Conservation (phyloP, 1,140 invertebrate genomes). For the Platyura marginata region DNA sequence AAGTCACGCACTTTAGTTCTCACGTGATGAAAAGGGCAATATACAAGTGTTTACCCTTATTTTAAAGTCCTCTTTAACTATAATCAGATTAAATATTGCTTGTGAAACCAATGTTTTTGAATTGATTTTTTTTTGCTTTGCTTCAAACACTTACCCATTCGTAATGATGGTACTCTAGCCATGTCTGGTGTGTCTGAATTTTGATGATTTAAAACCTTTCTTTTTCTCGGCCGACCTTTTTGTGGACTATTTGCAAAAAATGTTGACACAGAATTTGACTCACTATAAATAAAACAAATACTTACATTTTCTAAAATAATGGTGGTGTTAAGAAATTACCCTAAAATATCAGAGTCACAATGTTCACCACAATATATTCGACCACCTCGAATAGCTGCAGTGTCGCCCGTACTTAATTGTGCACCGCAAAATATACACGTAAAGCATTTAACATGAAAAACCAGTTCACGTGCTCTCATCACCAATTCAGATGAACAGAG, state of each 20-base stretch:
- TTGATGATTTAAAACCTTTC: conserved; percentile 31
- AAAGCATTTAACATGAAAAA: conserved; percentile 85
- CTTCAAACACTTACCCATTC: conserved; percentile 3
- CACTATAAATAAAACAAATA: conserved; percentile 1
- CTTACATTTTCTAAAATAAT: not conserved
- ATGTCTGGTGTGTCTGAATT: too few relatives aligned
- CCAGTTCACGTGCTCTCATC: conserved; percentile 72
- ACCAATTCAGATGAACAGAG: conserved; percentile 82
- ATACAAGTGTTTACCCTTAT: not conserved
- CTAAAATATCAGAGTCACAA: conserved; percentile 23
- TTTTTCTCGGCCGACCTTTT: conserved; percentile 69
- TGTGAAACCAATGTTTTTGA: not conserved
- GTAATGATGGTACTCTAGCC: not conserved
- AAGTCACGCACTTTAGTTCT: not conserved
- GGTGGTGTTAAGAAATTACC: not conserved
- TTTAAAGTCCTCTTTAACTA: not conserved
- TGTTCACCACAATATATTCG: conserved; percentile 56
- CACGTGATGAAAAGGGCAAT: not conserved
- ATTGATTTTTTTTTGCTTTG: not conserved
- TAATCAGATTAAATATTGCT: not conserved
- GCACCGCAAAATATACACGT: conserved; percentile 68
- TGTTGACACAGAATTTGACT: conserved; percentile 36
- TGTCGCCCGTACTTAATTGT: conserved; percentile 63
- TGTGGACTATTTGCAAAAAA: conserved; percentile 35
- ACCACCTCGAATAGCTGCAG: conserved; percentile 69